Base-by-base conservation (phyloP, 2,797 vertebrate genomes). In the Bradypus variegatus region DNA sequence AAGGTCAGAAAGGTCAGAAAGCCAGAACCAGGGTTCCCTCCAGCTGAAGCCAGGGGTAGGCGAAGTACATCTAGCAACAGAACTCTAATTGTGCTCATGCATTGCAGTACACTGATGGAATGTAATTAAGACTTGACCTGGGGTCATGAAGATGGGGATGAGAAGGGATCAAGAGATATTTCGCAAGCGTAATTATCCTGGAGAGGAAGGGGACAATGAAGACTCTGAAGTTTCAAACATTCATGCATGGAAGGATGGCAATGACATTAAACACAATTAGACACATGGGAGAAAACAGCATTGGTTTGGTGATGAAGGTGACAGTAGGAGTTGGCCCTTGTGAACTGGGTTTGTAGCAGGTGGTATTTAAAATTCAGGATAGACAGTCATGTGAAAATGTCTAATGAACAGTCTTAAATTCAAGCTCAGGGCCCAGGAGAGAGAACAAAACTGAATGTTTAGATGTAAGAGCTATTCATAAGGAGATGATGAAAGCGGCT, bases 61-160 rank as follows among this genome's bases (percentile, higher is more conserved):
- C 65, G 21, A 60, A 65, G 14, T 8, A 0, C 6, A 3, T 65
- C 78, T 15, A 3, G 23, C 55, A 2, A 15, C 76, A 69, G 4
- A 33, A 33, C 3, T 6, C 29, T 53, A 2, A 36, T 10, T 1
- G 4, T 5, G 2, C 45, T 38, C 29, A 12, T 41, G 29, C 36
- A 31, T 50, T 69, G 33, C 6, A 6, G 69, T 55, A 27, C 18
- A 27, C 8, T 7, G 2, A 12, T 3, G 29, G 33, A 5, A 23
- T 36, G 2, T 3, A 29, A 13, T 12, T 13, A 64, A 50, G 21
- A 18, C 33, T 76, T 29, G 19, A 88, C 15, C 48, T 18, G 48
- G n/a, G 31, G 3, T 16, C 11, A 1, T 36, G 29, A 53, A 73
- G n/a, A 15, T 7, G 9, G 38, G 4, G 60, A 27, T 8, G 3